Percentiles rank a stretch among this genome's conserved stretches.
Conservation (phyloP, 2,888 invertebrate genomes). For the Drosophila mercatorum region DNA sequence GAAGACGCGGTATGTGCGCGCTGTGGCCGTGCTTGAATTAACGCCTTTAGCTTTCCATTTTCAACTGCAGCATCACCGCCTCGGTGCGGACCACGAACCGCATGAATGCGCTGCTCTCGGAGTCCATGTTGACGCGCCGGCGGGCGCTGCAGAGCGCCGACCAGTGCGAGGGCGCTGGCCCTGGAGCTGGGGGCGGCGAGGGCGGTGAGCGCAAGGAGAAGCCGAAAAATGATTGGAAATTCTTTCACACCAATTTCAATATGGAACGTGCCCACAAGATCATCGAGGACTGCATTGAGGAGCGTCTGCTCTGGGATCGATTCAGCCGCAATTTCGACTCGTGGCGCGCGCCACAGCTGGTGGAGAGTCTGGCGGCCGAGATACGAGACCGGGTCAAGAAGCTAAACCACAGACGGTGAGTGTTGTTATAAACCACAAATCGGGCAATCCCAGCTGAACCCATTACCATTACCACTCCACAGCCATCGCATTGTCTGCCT, state of each 20-base stretch:
- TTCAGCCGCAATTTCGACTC: slow-evolving; percentile 84
- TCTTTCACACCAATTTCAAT: slow-evolving; percentile 82
- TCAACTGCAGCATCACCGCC: slow-evolving; percentile 81
- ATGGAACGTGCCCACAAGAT: slow-evolving; percentile 84
- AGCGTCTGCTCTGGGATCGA: slow-evolving; percentile 83
- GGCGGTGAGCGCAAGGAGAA: slow-evolving; percentile 57
- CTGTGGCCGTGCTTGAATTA: background rate
- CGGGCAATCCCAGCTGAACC: slow-evolving; percentile 17
- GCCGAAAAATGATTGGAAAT: slow-evolving; percentile 80
- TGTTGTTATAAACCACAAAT: slow-evolving; percentile 13
- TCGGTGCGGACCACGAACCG: slow-evolving; percentile 84
- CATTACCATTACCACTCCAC: slow-evolving; percentile 1
- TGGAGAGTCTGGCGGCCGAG: slow-evolving; percentile 81
- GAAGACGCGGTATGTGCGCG: slow-evolving; percentile 75
- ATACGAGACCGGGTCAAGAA: slow-evolving; percentile 82
- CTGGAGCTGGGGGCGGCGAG: slow-evolving; percentile 46
- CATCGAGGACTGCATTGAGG: slow-evolving; percentile 82
- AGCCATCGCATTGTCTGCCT: slow-evolving; percentile 84
- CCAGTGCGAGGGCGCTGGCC: slow-evolving; percentile 54
- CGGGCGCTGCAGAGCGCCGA: slow-evolving; percentile 65
- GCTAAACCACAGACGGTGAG: slow-evolving; percentile 81
- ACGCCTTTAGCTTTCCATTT: slow-evolving; percentile 19
- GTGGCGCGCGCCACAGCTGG: slow-evolving; percentile 83
- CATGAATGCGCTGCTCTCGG: slow-evolving; percentile 84
- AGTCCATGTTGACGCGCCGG: slow-evolving; percentile 81